Percentiles rank a stretch among this genome's conserved stretches.
Evolutionary conservation across 2,113 vertebrate genomes (phyloP).

Genomic region (Scophthalmus maximus): DNA sequence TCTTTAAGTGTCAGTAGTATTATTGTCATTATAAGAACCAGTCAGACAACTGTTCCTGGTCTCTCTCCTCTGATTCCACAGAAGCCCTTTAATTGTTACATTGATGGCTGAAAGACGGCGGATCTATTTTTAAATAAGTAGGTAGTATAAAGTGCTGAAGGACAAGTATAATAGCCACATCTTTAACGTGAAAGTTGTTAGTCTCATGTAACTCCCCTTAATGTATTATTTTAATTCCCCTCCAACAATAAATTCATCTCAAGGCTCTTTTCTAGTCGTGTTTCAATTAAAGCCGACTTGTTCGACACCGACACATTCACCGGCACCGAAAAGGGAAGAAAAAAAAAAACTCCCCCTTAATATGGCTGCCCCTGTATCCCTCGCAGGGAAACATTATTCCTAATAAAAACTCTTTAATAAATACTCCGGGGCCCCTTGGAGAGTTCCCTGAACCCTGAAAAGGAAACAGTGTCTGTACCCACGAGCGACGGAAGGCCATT

Average conservation of each 20-base stretch:
- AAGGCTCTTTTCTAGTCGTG: conserved; percentile 54
- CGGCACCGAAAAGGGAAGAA: not conserved
- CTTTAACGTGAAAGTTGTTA: conserved; percentile 3
- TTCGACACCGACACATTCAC: not conserved
- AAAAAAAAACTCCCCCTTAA: not conserved
- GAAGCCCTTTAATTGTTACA: no score
- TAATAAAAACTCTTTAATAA: conserved; percentile 84
- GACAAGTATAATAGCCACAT: conserved; percentile 10
- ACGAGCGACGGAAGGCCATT: conserved; percentile 93
- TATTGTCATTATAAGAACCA: no score
- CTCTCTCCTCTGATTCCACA: no score
- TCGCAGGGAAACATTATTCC: conserved; percentile 80
- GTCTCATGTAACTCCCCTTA: conserved; percentile 1
- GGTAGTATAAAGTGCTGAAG: conserved; percentile 3
- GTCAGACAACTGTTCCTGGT: no score
- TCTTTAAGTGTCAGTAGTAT: no score
- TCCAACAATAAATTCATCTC: conserved; percentile 41
- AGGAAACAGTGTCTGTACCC: conserved; percentile 89
- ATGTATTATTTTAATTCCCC: conserved; percentile 12
- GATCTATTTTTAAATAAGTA: not conserved
- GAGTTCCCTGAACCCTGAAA: conserved; percentile 87
- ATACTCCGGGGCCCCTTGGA: conserved; percentile 85
- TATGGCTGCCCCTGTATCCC: conserved; percentile 41
- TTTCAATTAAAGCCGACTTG: conserved; percentile 72
- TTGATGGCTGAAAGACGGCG: no score